A percentile compares a stretch with the other conserved stretches of the same genome.
phyloP scores from a whole-genome alignment of 2,797 vertebrate species.

The Myotis myotis region DNA sequence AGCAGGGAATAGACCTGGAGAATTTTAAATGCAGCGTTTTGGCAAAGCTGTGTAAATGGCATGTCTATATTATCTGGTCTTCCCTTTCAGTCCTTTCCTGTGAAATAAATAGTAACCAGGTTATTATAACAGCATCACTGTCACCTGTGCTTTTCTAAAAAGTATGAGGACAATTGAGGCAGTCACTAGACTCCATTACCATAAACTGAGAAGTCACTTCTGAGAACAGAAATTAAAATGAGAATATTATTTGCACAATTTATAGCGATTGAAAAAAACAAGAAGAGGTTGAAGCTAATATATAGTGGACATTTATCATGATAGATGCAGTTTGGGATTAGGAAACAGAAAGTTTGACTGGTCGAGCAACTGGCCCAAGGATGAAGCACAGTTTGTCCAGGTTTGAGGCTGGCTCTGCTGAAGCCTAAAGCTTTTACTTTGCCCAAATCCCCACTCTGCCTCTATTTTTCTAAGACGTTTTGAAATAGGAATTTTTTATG shows the following conservation, averaged over 20 bases:
- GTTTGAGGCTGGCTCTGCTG: background rate
- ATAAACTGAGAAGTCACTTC: background rate
- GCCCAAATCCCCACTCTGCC: fast-evolving
- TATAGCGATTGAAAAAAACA: background rate
- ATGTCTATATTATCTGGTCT: too few species aligned
- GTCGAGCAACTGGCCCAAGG: background rate
- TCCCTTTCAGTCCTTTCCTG: too few species aligned
- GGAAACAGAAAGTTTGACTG: background rate
- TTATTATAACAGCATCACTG: too few species aligned
- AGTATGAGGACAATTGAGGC: background rate
- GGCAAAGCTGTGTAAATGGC: too few species aligned
- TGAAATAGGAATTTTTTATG: too few species aligned
- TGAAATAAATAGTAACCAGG: too few species aligned
- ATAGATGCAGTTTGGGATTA: background rate
- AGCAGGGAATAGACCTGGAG: too few species aligned
- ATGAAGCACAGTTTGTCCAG: background rate
- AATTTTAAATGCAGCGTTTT: too few species aligned
- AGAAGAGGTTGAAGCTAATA: background rate
- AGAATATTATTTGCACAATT: background rate
- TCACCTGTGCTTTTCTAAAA: background rate
- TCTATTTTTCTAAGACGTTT: background rate
- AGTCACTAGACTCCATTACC: background rate
- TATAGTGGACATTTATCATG: background rate
- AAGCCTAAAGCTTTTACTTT: background rate
- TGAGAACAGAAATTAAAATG: background rate